Evolutionary conservation across 2,113 vertebrate genomes (phyloP).

Genomic region (Anseranas semipalmata): DNA sequence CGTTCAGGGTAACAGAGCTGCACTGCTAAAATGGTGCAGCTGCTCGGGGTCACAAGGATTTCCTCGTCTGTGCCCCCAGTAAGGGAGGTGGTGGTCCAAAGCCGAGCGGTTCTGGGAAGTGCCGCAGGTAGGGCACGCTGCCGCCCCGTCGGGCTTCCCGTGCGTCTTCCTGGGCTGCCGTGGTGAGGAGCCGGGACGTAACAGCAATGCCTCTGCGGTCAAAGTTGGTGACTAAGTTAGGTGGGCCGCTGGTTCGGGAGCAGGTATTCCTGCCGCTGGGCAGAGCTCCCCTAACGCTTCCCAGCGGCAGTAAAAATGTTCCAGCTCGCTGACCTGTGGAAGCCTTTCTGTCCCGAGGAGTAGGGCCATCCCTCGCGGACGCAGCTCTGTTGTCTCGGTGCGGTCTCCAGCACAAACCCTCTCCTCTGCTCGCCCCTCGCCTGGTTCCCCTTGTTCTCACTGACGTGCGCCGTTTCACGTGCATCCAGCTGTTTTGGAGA

Average conservation of each 20-base stretch:
- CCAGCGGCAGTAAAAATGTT: no score
- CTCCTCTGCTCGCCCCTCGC: background rate
- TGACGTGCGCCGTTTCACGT: background rate
- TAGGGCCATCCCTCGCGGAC: background rate
- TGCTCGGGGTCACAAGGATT: background rate
- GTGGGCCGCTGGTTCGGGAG: background rate
- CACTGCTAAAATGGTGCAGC: background rate
- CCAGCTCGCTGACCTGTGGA: no score
- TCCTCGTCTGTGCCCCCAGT: background rate
- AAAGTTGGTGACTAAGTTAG: background rate
- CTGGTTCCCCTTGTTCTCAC: background rate
- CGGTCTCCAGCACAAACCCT: no score
- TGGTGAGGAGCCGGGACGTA: background rate
- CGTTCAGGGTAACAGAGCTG: background rate
- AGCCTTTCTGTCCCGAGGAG: rapidly evolving
- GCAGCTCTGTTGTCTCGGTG: no score
- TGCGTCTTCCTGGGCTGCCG: background rate
- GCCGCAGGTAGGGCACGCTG: no score
- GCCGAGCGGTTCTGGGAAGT: no score
- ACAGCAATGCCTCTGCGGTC: background rate
- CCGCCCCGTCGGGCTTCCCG: background rate
- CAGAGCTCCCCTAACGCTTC: background rate
- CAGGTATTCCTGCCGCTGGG: background rate
- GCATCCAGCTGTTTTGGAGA: background rate
- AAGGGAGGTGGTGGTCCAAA: background rate